Evolutionary conservation across 2,888 invertebrate species (phyloP), one percentile per base, ranked within the genome.

Genomic region (Deladenus siricidicola): DNA sequence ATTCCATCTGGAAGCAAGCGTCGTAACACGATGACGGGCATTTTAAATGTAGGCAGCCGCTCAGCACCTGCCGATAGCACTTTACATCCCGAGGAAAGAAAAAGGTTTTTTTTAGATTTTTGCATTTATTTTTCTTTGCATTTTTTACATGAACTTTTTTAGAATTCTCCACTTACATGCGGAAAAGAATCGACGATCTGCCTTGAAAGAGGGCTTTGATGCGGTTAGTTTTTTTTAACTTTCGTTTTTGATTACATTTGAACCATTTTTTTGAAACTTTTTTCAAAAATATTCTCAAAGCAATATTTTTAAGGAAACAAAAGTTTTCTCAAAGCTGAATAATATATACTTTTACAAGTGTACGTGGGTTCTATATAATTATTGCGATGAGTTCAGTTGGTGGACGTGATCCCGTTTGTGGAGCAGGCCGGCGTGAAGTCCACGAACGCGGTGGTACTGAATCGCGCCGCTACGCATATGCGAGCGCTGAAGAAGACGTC

Each of bases 191-290:
- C 56, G 78, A 21, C 53, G 78, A 49, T 69, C 64, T 47, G 78
- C 78, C 0, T 58, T 78, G 54, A 78, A 79, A 58, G 78, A 78
- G 55, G 78, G 78, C 21, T 78, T 78, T 60, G 78, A 78, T 28
- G 70, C 72, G 39, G 39, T 34, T 6, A 34, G 39, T 10, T n/a
- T n/a, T n/a, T n/a, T n/a, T n/a, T n/a, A n/a, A n/a, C n/a, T n/a
- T n/a, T n/a, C n/a, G n/a, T n/a, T n/a, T n/a, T n/a, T n/a, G n/a
- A 34, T 34, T 10, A 14, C 8, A 34, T 34, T 34, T 34, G 14
- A 34, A 14, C 39, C 39, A 6, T 10, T 34, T 34, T 34, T 34
- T 34, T 34, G 39, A 34, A 14, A 34, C 6, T 6, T 10, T 34
- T 34, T 34, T 34, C 8, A 10, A 34, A 34, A 14, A 6, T 34